These are phyloP conservation scores for Lepidotrigona ventralis DNA, from an alignment of 1,140 invertebrate species.

Conservation along the genomic window DNA sequence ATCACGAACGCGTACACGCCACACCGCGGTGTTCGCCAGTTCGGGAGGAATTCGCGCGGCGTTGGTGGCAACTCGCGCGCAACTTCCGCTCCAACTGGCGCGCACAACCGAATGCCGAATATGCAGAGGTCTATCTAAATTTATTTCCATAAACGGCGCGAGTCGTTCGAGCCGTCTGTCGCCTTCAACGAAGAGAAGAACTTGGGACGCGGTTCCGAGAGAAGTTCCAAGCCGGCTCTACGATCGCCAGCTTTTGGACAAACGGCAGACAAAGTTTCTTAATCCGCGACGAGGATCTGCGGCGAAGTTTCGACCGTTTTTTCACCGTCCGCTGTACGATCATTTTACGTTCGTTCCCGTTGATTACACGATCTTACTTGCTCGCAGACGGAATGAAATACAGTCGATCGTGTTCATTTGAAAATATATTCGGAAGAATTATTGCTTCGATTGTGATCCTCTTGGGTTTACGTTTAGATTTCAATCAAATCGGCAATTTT, in stretches of 20 bases:
- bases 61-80: not conserved
- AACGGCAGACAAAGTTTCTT: slow-evolving; percentile 22
- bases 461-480: no score
- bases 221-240: not conserved
- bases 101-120: slow-evolving; percentile 38
- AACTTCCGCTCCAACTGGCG: slow-evolving; percentile 41
- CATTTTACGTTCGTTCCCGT: not conserved
- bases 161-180: not conserved
- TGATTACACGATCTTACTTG: not conserved
- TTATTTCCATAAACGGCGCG: slow-evolving; percentile 40
- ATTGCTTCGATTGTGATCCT: no score
- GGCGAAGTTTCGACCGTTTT: not conserved
- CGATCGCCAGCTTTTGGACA: not conserved
- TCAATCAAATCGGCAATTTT: no score
- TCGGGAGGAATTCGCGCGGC: slow-evolving; percentile 53
- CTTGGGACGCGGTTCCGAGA: not conserved
- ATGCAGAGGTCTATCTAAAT: slow-evolving; percentile 11
- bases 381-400: slow-evolving; percentile 1
- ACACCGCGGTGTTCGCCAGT: slow-evolving; percentile 29
- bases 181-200: not conserved
- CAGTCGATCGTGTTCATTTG: no score
- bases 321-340: not conserved
- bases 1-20: slow-evolving; percentile 59
- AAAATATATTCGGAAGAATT: no score
- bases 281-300: not conserved